A percentile compares a stretch with the other conserved stretches of the same genome.
phyloP scores from a whole-genome alignment of 2,888 invertebrate species.

The Cactoblastis cactorum region DNA sequence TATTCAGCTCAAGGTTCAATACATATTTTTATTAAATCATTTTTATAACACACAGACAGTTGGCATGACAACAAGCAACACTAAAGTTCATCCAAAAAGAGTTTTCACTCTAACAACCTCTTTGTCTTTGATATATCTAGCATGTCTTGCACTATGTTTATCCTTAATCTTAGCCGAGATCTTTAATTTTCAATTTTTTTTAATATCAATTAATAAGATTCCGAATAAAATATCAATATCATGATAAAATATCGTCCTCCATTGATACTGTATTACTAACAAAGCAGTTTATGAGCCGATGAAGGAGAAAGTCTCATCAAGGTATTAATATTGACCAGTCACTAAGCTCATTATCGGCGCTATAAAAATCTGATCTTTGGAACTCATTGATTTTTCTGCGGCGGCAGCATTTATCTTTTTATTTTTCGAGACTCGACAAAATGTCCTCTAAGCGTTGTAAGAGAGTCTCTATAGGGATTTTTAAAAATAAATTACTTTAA shows the following conservation, averaged over 20 bases:
- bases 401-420: not conserved
- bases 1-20: too few relatives aligned
- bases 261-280: not conserved
- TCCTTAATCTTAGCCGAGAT: too few relatives aligned
- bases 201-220: not conserved
- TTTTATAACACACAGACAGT: too few relatives aligned
- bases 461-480: not conserved
- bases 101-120: too few relatives aligned
- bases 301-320: not conserved
- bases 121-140: too few relatives aligned
- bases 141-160: too few relatives aligned
- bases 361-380: constrained; percentile 1
- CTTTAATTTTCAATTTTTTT: too few relatives aligned
- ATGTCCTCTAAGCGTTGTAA: not conserved
- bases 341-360: constrained; percentile 3
- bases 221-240: not conserved
- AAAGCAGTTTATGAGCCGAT: not conserved
- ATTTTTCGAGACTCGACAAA: constrained; percentile 5
- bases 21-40: too few relatives aligned
- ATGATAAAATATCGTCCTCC: not conserved
- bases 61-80: too few relatives aligned
- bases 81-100: too few relatives aligned
- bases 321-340: constrained; percentile 3
- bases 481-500: too few relatives aligned
- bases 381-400: constrained; percentile 1